Percentiles rank a stretch among this genome's conserved stretches.
Conservation (phyloP, 1,140 invertebrate genomes). For the Pseudobourletiella spinata region DNA sequence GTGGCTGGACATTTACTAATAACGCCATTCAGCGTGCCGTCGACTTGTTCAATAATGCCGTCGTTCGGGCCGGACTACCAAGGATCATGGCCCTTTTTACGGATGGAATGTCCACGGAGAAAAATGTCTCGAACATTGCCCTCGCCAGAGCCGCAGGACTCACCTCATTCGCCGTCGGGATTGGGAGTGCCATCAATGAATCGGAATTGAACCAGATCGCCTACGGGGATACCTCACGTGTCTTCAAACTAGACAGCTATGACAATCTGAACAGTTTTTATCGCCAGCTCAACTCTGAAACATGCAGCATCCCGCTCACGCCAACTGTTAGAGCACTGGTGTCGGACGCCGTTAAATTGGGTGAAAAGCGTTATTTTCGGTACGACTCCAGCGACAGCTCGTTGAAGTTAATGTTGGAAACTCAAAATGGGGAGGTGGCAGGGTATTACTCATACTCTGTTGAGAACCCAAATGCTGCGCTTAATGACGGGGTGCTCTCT, state of each 20-base stretch:
- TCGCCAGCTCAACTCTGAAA: background rate
- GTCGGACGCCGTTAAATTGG: background rate
- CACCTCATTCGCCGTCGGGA: background rate
- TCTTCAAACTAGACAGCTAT: background rate
- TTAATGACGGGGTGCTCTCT: constrained; percentile 10
- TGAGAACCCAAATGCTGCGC: background rate
- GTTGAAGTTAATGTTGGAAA: background rate
- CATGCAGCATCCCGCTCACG: background rate
- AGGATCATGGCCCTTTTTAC: constrained; percentile 7
- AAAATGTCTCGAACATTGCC: background rate
- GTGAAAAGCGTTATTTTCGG: background rate
- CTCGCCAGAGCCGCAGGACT: background rate
- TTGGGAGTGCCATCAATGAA: background rate
- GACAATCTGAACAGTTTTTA: background rate
- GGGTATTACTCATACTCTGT: background rate
- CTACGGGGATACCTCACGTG: background rate
- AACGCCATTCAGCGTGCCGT: background rate
- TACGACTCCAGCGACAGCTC: background rate
- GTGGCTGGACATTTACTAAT: background rate
- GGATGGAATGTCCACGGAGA: background rate
- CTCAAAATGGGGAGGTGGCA: background rate
- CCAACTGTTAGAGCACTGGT: background rate
- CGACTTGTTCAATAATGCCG: background rate
- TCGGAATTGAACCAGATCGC: background rate
- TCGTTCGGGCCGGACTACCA: background rate